Evolutionary conservation across 2,888 invertebrate genomes (phyloP).

Genomic region (Oscheius sp.): DNA sequence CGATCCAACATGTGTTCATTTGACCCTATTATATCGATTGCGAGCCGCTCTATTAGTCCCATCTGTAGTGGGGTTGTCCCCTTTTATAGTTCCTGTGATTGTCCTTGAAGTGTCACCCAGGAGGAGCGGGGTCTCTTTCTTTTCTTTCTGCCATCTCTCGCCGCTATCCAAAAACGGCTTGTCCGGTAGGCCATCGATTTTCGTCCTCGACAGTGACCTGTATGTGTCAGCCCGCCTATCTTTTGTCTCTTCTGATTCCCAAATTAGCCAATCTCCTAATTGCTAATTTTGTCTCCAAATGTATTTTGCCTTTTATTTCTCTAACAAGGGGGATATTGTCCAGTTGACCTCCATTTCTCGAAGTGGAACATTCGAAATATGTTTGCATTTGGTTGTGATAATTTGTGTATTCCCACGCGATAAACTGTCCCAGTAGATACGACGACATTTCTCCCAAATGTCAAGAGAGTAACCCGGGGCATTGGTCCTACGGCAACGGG

Average conservation of each 20-base stretch:
- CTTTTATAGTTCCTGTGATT: no score
- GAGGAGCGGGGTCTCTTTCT: no score
- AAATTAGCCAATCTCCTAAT: not conserved
- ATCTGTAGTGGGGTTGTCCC: not conserved
- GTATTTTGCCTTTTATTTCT: not conserved
- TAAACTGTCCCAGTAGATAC: not conserved
- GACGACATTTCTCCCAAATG: not conserved
- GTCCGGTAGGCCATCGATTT: conserved; percentile 18
- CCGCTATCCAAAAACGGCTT: conserved; percentile 6
- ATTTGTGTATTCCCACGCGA: not conserved
- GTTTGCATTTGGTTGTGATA: not conserved
- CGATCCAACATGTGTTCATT: conserved; percentile 15
- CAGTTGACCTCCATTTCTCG: not conserved
- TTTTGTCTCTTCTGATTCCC: conserved; percentile 3
- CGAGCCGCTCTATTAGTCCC: conserved; percentile 1
- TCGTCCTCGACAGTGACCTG: not conserved
- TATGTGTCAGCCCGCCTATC: conserved; percentile 9
- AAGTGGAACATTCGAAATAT: not conserved
- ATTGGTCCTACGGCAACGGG: no score
- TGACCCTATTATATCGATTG: conserved; percentile 20
- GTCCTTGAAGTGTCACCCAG: no score
- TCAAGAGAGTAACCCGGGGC: not conserved
- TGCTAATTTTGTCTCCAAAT: no score
- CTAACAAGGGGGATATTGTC: no score
- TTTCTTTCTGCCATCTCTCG: not conserved